Evolutionary conservation across 2,797 vertebrate species (phyloP), one percentile per base, ranked within the genome.

Genomic region (Aulostomus chinensis): DNA sequence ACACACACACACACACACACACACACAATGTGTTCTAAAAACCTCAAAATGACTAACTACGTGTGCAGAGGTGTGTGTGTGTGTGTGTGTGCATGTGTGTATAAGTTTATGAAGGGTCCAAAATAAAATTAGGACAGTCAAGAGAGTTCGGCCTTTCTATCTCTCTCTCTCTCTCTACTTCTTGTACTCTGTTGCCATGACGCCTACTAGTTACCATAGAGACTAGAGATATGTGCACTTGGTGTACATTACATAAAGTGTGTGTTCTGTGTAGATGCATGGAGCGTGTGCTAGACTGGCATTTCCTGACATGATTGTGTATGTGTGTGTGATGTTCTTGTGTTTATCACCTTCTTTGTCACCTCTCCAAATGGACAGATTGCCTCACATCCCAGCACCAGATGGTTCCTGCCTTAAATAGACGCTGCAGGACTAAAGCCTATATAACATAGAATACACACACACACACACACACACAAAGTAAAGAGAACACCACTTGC

Each of bases 141-240:
- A 76, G 66, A 73, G 84, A 87, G 86, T 86, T 86, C 70, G 79
- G 51, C 58, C 71, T 58, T 71, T n/a, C n/a, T n/a, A n/a, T 82
- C 65, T 78, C 8, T 33, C 33, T 29, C 20, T 46, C 12, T 12
- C 11, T 13, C n/a, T 76, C 62, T 79, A 56, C 70, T 26, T 57
- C 75, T 81, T 83, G 71, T 81, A 76, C 70, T 64, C 71, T 5
- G 87, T 90, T 88, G 84, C 88, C 80, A 88, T 89, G 88, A 87
- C 81, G 74, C 84, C 80, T 86, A 76, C 78, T 75, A 74, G 90
- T 91, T 90, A 87, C 91, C 89, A 89, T 91, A 90, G 91, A 86
- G 86, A 92, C 86, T 59, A 75, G 72, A 75, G 64, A 80, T 80
- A 81, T 76, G 84, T 78, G 73, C 60, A 59, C 66, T 85, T 78